Percentiles rank a stretch among this genome's conserved stretches.
These are phyloP conservation scores for Bombyx huttoni DNA, from an alignment of 2,888 invertebrate species.

Conservation along the genomic window DNA sequence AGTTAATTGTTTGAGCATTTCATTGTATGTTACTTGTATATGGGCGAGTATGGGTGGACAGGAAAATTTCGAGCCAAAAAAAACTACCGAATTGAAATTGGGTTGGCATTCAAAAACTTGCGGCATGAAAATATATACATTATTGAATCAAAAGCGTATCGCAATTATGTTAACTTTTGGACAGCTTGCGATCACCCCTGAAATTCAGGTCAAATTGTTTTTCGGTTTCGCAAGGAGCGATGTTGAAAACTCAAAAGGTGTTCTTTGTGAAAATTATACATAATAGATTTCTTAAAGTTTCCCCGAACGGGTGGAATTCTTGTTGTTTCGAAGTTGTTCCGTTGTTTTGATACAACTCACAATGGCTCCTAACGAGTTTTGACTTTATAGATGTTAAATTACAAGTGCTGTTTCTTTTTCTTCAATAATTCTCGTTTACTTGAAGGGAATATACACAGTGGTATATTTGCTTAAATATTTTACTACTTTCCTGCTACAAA, in stretches of 20 bases:
- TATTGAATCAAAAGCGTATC: no score
- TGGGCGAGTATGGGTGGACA: no score
- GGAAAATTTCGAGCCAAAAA: no score
- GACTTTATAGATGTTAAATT: not conserved
- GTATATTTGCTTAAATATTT: no score
- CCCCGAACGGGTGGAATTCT: constrained; percentile 8
- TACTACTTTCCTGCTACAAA: no score
- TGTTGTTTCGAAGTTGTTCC: constrained; percentile 11
- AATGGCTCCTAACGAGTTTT: constrained; percentile 1
- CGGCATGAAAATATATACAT: no score
- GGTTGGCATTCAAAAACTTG: no score
- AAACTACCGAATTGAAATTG: no score
- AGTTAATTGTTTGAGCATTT: no score
- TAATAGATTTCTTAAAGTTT: constrained; percentile 10
- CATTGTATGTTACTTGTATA: no score
- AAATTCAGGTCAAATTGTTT: constrained; percentile 15
- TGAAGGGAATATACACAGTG: no score
- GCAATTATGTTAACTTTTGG: not conserved
- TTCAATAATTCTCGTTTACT: no score
- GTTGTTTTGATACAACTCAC: not conserved
- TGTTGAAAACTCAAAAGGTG: constrained; percentile 15
- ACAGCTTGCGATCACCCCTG: not conserved
- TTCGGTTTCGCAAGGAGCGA: constrained; percentile 12
- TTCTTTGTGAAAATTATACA: constrained; percentile 10
- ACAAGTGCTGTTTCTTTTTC: not conserved